phyloP scores from a whole-genome alignment of 1,140 invertebrate genomes.

The Lucilia sericata region DNA sequence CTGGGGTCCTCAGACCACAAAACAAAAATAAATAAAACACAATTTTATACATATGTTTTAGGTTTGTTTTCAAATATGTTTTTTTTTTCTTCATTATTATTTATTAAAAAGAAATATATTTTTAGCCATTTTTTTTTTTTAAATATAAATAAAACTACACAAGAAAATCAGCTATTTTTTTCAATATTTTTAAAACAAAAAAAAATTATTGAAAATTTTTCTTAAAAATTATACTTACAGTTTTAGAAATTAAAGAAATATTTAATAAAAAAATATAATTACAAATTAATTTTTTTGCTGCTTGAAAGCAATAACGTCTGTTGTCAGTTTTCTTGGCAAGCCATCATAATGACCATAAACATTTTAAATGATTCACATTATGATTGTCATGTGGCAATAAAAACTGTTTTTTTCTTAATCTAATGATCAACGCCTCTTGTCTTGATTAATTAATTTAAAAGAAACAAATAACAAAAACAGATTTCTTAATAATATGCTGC shows the following conservation, averaged over 20 bases:
- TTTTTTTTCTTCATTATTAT: background rate
- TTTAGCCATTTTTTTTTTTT: background rate
- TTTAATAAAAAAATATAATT: background rate
- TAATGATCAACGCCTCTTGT: background rate
- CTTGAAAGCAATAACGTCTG: too few species aligned
- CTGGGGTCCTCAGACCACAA: too few species aligned
- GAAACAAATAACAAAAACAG: constrained; percentile 12
- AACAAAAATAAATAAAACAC: background rate
- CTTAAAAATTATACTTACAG: constrained; percentile 9
- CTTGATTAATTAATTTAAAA: constrained; percentile 13
- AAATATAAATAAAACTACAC: background rate
- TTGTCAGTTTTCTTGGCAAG: background rate
- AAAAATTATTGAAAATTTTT: background rate
- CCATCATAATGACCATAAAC: background rate
- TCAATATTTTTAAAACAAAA: too few species aligned
- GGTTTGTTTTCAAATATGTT: background rate
- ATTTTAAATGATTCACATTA: constrained; percentile 31
- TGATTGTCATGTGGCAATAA: constrained; percentile 41
- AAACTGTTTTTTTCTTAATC: background rate
- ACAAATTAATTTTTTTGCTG: background rate
- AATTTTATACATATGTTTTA: background rate
- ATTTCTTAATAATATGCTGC: background rate
- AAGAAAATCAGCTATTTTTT: too few species aligned
- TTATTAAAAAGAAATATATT: too few species aligned
- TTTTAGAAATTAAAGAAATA: too few species aligned